Evolutionary conservation across 92 coral and sea anemone genomes (phyloP).

Genomic region (Porites rus): DNA sequence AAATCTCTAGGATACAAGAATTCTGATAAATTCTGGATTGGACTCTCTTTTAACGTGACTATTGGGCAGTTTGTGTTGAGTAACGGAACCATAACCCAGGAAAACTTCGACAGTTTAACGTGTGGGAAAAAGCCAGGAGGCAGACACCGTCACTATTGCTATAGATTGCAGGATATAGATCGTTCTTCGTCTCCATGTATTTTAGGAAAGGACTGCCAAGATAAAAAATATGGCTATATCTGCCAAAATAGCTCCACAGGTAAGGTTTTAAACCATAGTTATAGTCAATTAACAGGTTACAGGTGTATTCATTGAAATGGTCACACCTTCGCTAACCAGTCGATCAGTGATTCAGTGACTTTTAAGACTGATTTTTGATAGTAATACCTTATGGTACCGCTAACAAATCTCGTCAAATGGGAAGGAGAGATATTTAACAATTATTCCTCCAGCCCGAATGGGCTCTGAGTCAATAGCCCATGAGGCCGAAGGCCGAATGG

Average conservation of each 20-base stretch:
- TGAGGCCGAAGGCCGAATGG: no score
- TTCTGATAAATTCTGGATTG: conserved; percentile 22
- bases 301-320: no score
- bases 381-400: no score
- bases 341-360: no score
- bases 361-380: no score
- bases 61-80: conserved; percentile 14
- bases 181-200: neutral
- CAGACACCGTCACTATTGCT: neutral
- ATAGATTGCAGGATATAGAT: neutral
- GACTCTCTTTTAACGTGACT: neutral
- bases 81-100: neutral
- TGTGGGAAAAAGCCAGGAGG: neutral
- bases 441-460: no score
- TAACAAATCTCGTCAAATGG: no score
- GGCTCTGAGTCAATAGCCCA: no score
- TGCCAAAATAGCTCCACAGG: neutral
- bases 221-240: neutral
- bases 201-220: neutral
- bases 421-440: no score
- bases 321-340: no score
- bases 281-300: neutral
- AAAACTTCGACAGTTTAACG: neutral
- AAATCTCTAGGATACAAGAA: neutral
- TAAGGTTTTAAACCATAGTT: neutral